Evolutionary conservation across 2,888 invertebrate species (phyloP).

Genomic region (Erebia ligea): DNA sequence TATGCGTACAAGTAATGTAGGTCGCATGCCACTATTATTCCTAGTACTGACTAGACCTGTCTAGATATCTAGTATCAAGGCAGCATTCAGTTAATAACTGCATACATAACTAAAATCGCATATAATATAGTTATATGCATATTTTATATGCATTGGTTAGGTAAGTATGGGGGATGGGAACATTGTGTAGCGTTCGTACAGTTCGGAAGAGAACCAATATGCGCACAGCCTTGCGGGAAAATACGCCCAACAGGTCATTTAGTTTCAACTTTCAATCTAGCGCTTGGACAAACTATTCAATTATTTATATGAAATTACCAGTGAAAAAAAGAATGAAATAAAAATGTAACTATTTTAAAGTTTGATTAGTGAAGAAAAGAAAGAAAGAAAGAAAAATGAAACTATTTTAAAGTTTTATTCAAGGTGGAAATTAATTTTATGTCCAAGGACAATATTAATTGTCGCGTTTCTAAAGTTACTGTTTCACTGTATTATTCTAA

Average conservation of each 20-base stretch:
- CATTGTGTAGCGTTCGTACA: not conserved
- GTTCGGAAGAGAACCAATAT: not conserved
- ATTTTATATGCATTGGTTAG: slow-evolving; percentile 44
- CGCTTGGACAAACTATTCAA: not conserved
- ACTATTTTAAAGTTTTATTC: too few relatives aligned
- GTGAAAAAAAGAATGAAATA: too few relatives aligned
- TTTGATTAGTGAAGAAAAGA: too few relatives aligned
- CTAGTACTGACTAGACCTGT: slow-evolving; percentile 21
- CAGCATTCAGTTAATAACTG: slow-evolving; percentile 48
- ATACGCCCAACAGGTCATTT: not conserved
- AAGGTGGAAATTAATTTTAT: too few relatives aligned
- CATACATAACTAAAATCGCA: slow-evolving; percentile 44
- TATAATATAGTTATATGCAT: slow-evolving; percentile 41
- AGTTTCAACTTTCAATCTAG: not conserved
- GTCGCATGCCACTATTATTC: slow-evolving; percentile 37
- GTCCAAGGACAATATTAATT: too few relatives aligned
- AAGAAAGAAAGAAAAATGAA: too few relatives aligned
- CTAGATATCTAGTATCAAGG: slow-evolving; percentile 30
- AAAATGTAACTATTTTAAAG: too few relatives aligned
- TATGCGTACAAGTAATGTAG: slow-evolving; percentile 10
- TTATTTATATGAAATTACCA: not conserved
- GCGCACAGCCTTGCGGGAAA: not conserved
- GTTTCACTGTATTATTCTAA: too few relatives aligned
- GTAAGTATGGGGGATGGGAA: slow-evolving; percentile 40
- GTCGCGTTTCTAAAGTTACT: too few relatives aligned